Conservation (phyloP, 2,113 vertebrate genomes). For the Corythornis vintsioides region DNA sequence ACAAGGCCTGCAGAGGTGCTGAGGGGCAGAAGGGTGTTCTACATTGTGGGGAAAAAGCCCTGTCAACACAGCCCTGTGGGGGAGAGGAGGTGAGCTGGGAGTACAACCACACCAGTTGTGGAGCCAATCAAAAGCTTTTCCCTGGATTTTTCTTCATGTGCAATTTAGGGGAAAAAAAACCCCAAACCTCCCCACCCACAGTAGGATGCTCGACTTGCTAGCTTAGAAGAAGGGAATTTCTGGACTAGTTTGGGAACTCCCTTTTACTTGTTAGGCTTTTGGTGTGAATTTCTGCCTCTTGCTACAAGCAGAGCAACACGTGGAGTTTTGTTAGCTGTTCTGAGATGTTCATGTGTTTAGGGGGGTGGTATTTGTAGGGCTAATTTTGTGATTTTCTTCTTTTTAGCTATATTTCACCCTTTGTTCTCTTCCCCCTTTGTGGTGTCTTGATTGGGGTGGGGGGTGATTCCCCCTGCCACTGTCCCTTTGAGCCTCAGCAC, state of each 20-base stretch:
- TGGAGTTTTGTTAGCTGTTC: not conserved
- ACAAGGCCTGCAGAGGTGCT: not conserved
- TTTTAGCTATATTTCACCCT: not conserved
- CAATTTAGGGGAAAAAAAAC: not conserved
- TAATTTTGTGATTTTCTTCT: not conserved
- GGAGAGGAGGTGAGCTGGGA: not conserved
- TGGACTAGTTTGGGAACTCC: not conserved
- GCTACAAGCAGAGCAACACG: not conserved
- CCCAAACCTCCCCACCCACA: rapidly evolving
- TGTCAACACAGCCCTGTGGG: not conserved
- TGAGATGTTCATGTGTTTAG: rapidly evolving
- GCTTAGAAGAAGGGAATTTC: not conserved
- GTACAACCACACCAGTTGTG: rapidly evolving
- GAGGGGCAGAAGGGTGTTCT: not conserved
- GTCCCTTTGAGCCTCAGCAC: not conserved
- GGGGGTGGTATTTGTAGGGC: not conserved
- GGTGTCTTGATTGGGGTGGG: rapidly evolving
- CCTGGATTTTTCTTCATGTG: not conserved
- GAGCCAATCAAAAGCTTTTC: not conserved
- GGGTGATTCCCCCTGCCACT: not conserved
- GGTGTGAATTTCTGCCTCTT: not conserved
- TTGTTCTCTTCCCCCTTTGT: not conserved
- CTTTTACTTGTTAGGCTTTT: not conserved
- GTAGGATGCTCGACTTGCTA: not conserved
- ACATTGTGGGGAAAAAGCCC: not conserved